These are phyloP conservation scores for Rafetus swinhoei DNA, from an alignment of 2,113 vertebrate species.

Conservation along the genomic window DNA sequence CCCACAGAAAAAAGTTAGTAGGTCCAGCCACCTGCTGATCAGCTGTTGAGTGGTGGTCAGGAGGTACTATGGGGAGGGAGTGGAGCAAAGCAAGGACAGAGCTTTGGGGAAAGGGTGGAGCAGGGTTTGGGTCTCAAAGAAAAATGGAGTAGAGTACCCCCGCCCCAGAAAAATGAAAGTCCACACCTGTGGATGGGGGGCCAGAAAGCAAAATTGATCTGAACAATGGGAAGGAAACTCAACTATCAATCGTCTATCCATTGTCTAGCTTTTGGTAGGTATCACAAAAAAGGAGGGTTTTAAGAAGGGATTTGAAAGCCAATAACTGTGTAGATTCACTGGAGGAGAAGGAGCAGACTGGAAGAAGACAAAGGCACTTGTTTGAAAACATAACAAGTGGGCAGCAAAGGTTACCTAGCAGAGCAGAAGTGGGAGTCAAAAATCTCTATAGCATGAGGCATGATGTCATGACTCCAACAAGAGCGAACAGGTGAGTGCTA, in stretches of 20 bases:
- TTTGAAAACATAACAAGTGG: background rate
- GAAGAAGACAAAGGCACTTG: background rate
- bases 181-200: too few relatives aligned
- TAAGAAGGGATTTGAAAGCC: background rate
- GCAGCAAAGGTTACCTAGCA: background rate
- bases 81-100: too few relatives aligned
- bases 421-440: background rate
- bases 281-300: background rate
- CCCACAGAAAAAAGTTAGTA: too few relatives aligned
- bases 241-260: background rate
- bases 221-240: background rate
- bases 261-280: background rate
- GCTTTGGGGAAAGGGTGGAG: too few relatives aligned
- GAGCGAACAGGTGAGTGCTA: background rate
- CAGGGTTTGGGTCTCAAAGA: too few relatives aligned
- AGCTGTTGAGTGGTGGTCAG: too few relatives aligned
- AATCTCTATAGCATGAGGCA: background rate
- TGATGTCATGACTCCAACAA: background rate
- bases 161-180: too few relatives aligned
- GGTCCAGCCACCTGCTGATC: too few relatives aligned
- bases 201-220: background rate
- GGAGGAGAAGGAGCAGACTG: background rate
- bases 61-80: too few relatives aligned
- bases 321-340: accelerated
- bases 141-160: too few relatives aligned